Base-by-base conservation (phyloP, 2,113 vertebrate genomes). In the Pelvicachromis taeniatus region DNA sequence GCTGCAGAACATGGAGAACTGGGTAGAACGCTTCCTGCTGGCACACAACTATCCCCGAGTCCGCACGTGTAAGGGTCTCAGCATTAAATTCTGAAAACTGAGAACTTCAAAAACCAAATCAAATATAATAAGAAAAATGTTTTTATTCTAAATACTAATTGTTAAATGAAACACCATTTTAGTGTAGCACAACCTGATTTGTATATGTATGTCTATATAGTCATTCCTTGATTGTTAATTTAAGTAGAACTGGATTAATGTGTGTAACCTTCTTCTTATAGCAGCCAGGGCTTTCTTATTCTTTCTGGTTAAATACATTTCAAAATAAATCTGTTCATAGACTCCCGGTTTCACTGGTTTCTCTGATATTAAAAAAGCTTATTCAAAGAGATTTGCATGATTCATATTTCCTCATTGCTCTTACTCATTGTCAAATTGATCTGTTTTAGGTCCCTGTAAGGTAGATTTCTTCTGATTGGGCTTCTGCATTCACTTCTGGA, bases 1-100 rank as follows among this genome's bases (percentile, higher is more conserved):
- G 23, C 96, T 99, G 89, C 99, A 99, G 95, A 99, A 99, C 95
- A 99, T 99, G 99, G 99, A 99, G 86, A 99, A 98, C 95, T 99
- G 99, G 99, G 98, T 99, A 23, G 99, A 99, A 55, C 96, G 99
- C 21, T 99, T 99, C 94, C 97, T 99, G 86, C 94, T 99, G 95
- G 99, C 98, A 5, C 99, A 99, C 95, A 99, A 99, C 95, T 99
- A 99, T 87, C 99, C 99, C 56, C 96, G 99, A 94, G 99, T 99
- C 93, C 98, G 99, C 94, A 99, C 98, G 52, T 99, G 99, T 99
- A 96, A 97, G 97, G 14, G 4, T 19, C 40, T 16, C 45, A 1
- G 2, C 35, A 54, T 63, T 7, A 1, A 70, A 29, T 45, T 45
- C 40, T 11, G 65, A 68, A 16, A 68, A 42, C 35, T 1, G 11